Evolutionary conservation across 2,113 vertebrate species (phyloP).

Genomic region (Paramisgurnus dabryanus): DNA sequence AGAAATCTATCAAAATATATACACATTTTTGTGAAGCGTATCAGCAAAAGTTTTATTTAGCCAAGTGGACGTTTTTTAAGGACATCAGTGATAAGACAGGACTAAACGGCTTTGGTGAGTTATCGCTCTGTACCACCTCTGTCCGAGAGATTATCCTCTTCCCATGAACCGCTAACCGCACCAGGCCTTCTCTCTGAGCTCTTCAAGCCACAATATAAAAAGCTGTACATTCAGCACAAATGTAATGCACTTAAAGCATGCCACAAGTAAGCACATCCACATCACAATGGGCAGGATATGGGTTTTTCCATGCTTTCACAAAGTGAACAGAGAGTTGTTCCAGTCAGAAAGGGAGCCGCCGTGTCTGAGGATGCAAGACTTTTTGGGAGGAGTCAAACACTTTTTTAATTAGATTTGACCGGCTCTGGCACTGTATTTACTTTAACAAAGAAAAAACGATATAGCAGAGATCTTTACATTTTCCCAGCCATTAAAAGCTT

Average conservation of each 20-base stretch:
- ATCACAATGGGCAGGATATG: constrained; percentile 84
- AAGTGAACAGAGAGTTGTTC: constrained; percentile 80
- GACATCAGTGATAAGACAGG: constrained; percentile 47
- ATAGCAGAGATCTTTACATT: too few species aligned
- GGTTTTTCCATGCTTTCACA: constrained; percentile 83
- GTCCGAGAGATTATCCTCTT: constrained; percentile 67
- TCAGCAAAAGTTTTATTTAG: constrained; percentile 21
- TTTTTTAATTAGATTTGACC: constrained; percentile 66
- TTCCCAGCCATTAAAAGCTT: neutral
- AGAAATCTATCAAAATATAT: too few species aligned
- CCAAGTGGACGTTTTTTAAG: constrained; percentile 44
- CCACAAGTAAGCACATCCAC: constrained; percentile 72
- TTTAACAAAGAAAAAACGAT: neutral
- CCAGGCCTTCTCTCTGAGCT: constrained; percentile 70
- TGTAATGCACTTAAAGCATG: constrained; percentile 71
- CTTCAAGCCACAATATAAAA: constrained; percentile 76
- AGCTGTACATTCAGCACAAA: constrained; percentile 76
- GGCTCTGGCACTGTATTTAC: constrained; percentile 25
- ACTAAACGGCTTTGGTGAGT: constrained; percentile 52
- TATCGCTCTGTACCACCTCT: constrained; percentile 61
- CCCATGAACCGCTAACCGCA: constrained; percentile 64
- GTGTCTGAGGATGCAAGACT: constrained; percentile 76
- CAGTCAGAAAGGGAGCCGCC: constrained; percentile 83
- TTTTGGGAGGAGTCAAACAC: constrained; percentile 77
- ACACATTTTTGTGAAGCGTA: constrained; percentile 3